A percentile compares a stretch with the other conserved stretches of the same genome.
These are phyloP conservation scores for Triplophysa bombifrons DNA, from an alignment of 2,797 vertebrate species.

Conservation along the genomic window DNA sequence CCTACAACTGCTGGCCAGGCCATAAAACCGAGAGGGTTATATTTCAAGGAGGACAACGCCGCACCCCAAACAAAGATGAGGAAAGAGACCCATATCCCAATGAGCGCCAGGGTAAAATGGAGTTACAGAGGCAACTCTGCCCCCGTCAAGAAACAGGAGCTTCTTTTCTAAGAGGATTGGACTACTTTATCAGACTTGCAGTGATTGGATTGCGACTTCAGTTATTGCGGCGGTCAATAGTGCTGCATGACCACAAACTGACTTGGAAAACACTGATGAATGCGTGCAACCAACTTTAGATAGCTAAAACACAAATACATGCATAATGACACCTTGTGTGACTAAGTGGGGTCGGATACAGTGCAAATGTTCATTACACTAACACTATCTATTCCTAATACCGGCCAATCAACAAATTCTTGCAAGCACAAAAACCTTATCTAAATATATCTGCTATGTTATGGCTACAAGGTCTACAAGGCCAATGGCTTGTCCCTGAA, in stretches of 20 bases:
- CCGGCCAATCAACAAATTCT: not conserved
- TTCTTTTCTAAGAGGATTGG: slow-evolving; percentile 75
- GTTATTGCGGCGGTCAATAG: slow-evolving; percentile 41
- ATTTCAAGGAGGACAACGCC: slow-evolving; percentile 64
- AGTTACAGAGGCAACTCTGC: slow-evolving; percentile 60
- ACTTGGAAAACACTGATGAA: slow-evolving; percentile 1
- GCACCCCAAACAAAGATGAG: slow-evolving; percentile 69
- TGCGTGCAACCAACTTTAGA: not conserved
- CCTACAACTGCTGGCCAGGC: slow-evolving; percentile 73
- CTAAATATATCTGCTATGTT: slow-evolving; percentile 55
- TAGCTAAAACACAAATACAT: not conserved
- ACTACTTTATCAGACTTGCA: slow-evolving; percentile 62
- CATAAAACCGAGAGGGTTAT: slow-evolving; percentile 65
- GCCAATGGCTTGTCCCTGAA: slow-evolving; percentile 27
- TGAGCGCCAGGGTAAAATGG: slow-evolving; percentile 57
- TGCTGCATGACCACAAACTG: slow-evolving; percentile 34
- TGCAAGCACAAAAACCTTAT: slow-evolving; percentile 42
- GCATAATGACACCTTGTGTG: not conserved
- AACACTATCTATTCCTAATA: not conserved
- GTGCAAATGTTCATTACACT: not conserved
- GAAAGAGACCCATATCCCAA: slow-evolving; percentile 70
- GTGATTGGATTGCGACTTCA: slow-evolving; percentile 58
- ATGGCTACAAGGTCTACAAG: slow-evolving; percentile 54
- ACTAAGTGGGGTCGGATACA: not conserved
- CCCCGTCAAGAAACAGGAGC: slow-evolving; percentile 66